A percentile compares a stretch with the other conserved stretches of the same genome.
Evolutionary conservation across 2,888 invertebrate species (phyloP).

Genomic region (Thera obeliscata): DNA sequence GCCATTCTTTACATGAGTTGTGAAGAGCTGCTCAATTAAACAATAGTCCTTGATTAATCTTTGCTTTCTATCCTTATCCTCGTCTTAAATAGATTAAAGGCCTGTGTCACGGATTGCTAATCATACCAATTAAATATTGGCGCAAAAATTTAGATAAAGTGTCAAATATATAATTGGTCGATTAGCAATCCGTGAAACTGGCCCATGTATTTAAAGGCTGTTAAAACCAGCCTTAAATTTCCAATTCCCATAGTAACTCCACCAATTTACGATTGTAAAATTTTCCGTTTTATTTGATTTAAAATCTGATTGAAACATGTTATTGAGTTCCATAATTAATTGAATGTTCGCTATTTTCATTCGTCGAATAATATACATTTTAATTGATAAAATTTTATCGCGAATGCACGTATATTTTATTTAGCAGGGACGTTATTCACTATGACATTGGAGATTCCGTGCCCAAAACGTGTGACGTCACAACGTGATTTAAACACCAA

Average conservation of each 20-base stretch:
- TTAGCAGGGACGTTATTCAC: too few relatives aligned
- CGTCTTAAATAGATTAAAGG: conserved; percentile 27
- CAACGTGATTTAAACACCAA: too few relatives aligned
- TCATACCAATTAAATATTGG: too few relatives aligned
- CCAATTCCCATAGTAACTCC: conserved; percentile 12
- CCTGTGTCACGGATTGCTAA: too few relatives aligned
- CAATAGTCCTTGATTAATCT: conserved; percentile 46
- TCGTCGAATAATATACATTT: conserved; percentile 61
- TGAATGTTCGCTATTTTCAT: conserved; percentile 55
- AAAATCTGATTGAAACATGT: conserved; percentile 47
- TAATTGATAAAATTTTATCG: conserved; percentile 72
- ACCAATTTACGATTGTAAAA: conserved; percentile 21
- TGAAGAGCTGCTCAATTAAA: neutral
- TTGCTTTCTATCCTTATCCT: conserved; percentile 47
- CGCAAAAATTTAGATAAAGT: too few relatives aligned
- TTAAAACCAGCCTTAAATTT: conserved; percentile 12
- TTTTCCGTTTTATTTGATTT: conserved; percentile 38
- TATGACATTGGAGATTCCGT: too few relatives aligned
- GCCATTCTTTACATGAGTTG: conserved; percentile 50
- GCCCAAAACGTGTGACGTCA: too few relatives aligned
- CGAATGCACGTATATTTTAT: conserved; percentile 63
- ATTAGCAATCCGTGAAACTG: too few relatives aligned
- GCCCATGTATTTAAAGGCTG: conserved; percentile 23
- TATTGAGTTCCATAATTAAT: conserved; percentile 61
- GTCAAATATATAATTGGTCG: too few relatives aligned